Evolutionary conservation across 2,113 vertebrate species (phyloP).

Genomic region (Martes martes): DNA sequence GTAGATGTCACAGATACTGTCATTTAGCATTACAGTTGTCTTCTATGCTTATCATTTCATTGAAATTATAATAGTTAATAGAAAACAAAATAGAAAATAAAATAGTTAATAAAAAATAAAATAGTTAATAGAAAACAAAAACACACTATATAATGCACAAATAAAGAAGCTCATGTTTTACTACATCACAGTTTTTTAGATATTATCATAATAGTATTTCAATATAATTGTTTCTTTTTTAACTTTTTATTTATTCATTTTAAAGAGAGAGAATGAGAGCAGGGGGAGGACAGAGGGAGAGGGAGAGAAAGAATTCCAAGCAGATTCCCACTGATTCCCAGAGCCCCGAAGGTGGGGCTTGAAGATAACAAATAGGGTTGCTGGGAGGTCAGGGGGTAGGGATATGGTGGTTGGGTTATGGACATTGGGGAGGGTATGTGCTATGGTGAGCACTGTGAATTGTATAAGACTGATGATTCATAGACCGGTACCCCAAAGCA

Average conservation of each 20-base stretch:
- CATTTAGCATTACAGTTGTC: neutral
- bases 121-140: neutral
- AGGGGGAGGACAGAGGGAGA: neutral
- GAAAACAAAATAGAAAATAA: neutral
- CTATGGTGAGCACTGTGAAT: too few species aligned
- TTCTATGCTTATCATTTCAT: neutral
- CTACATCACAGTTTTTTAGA: neutral
- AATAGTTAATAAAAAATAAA: too few species aligned
- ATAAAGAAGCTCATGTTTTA: neutral
- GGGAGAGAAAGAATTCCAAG: neutral
- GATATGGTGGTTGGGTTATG: too few species aligned
- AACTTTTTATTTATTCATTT: neutral
- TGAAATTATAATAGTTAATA: slow-evolving; percentile 17
- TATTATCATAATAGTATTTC: neutral
- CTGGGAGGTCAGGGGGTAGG: too few species aligned
- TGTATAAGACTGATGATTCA: too few species aligned
- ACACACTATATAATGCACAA: neutral
- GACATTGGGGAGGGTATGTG: too few species aligned
- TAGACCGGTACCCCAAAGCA: too few species aligned
- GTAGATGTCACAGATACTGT: neutral
- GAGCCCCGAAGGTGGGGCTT: neutral
- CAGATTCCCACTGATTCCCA: neutral
- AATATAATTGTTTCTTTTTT: neutral
- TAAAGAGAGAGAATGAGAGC: neutral
- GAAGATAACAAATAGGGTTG: neutral